phyloP scores from a whole-genome alignment of 2,113 vertebrate species.

The Hydrochoerus hydrochaeris region DNA sequence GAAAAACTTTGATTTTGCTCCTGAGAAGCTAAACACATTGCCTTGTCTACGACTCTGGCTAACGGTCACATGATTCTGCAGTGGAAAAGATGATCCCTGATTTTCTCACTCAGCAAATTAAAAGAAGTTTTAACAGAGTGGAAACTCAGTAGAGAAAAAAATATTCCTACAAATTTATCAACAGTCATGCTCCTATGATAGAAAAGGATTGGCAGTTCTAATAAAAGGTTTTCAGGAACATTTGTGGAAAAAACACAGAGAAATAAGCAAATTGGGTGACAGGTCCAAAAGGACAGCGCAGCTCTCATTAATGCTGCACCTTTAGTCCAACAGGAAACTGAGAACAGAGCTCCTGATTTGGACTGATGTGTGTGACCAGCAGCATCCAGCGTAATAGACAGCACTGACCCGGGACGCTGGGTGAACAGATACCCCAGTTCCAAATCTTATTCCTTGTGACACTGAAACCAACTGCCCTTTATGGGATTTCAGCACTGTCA shows the following conservation, averaged over 20 bases:
- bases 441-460: not conserved
- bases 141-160: not conserved
- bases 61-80: too few species aligned
- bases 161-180: not conserved
- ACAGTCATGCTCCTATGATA: too few species aligned
- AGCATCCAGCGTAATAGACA: accelerated
- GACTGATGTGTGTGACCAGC: too few species aligned
- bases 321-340: too few species aligned
- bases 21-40: not conserved
- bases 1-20: not conserved
- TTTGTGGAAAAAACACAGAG: not conserved
- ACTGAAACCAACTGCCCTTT: not conserved
- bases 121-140: not conserved
- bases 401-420: not conserved
- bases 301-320: accelerated
- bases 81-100: not conserved
- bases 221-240: not conserved
- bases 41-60: not conserved
- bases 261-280: not conserved
- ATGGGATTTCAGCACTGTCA: accelerated
- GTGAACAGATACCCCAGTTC: not conserved
- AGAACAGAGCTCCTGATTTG: not conserved
- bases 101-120: not conserved
- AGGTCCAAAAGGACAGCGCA: accelerated
- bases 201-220: not conserved